Percentiles rank a stretch among this genome's conserved stretches.
Evolutionary conservation across 2,113 vertebrate genomes (phyloP).

Genomic region (Lophochroa leadbeateri): DNA sequence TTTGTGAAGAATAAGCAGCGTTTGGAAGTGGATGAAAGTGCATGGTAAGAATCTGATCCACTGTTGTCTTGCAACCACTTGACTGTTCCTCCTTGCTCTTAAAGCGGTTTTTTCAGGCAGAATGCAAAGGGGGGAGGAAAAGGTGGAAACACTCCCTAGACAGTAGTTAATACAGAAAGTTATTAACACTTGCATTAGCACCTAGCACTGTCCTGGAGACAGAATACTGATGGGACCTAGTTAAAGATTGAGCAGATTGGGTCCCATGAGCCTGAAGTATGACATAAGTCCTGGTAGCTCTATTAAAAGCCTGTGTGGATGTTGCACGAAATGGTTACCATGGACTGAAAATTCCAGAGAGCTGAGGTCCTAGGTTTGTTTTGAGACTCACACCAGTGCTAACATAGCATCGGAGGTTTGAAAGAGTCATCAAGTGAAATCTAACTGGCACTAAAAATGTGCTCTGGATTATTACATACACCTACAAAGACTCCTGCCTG

Average conservation of each 20-base stretch:
- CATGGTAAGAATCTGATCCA: background rate
- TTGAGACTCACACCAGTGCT: background rate
- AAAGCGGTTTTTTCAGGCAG: background rate
- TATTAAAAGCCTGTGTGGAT: background rate
- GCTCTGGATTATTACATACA: background rate
- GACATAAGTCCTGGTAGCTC: background rate
- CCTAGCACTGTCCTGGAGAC: background rate
- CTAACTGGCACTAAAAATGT: background rate
- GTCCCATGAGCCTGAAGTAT: background rate
- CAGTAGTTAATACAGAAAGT: background rate
- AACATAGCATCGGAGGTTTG: background rate
- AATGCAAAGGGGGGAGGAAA: background rate
- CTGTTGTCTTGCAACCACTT: conserved; percentile 6
- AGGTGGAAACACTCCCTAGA: background rate
- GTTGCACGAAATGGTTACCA: background rate
- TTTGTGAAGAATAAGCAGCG: background rate
- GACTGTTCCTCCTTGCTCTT: conserved; percentile 10
- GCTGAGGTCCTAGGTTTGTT: background rate
- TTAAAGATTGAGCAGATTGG: background rate
- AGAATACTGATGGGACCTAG: background rate
- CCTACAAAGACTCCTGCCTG: background rate
- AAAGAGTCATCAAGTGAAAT: background rate
- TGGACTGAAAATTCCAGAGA: background rate
- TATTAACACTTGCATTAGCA: conserved; percentile 14
- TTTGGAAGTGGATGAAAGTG: background rate